Evolutionary conservation across 2,797 vertebrate genomes (phyloP), one percentile per base, ranked within the genome.

Genomic region (Peromyscus nudipes): DNA sequence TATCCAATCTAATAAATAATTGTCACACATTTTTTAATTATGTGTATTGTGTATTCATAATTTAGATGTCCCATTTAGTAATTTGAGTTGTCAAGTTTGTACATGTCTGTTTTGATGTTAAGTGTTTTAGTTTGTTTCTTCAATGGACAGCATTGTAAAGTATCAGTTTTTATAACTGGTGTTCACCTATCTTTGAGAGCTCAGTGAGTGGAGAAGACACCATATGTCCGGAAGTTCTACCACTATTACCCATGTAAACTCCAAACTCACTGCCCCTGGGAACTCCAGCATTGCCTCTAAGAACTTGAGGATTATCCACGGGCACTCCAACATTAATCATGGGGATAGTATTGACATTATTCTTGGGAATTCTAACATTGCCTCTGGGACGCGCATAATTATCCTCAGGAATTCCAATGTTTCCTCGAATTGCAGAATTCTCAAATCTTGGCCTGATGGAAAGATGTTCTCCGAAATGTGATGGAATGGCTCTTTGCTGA

Each of bases 371-470:
- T 80, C 73, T 76, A 85, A 55, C 62, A 69, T 86, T 92, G 80
- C 27, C 19, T 62, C 49, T 94, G 60, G n/a, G 29, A 69, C 52
- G 5, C 69, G 23, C 52, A 69, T 17, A 9, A 69, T 37, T 89
- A 75, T 92, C 92, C 75, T 77, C 23, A 90, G 49, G 49, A 86
- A 94, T 81, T 94, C 75, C 75, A 86, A 13, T 21, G 49, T 99
- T 99, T 93, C 98, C 98, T 92, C 98, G 98, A 97, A 99, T 99
- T 82, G 99, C 98, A 69, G 99, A 99, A 93, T 98, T 99, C 84
- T 99, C 98, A 75, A 99, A 99, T 96, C 99, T 99, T 98, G 99
- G 99, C 98, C 99, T 99, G 98, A 99, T 99, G 92, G 99, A 99
- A 96, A 98, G 98, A 37, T 99, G 99, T 96, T 99, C 99, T n/a